Conservation (phyloP, 2,113 vertebrate genomes). For the Mirounga angustirostris region DNA sequence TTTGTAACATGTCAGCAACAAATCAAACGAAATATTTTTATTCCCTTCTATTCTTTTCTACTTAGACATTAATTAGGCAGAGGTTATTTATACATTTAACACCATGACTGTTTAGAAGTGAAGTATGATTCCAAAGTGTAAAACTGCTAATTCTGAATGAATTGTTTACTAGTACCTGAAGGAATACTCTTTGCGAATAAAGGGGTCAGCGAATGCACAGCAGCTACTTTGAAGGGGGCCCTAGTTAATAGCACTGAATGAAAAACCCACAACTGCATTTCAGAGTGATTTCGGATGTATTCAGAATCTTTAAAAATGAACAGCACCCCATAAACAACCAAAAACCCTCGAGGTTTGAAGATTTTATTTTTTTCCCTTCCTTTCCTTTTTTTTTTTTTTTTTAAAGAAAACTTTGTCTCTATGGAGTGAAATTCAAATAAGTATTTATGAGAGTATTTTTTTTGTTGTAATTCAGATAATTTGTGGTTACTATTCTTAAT, state of each 20-base stretch:
- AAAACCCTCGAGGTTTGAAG: neutral
- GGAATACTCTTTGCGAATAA: conserved; percentile 17
- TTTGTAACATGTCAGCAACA: neutral
- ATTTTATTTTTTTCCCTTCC: neutral
- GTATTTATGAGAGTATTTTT: neutral
- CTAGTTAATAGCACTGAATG: neutral
- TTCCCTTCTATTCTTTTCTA: conserved; percentile 45
- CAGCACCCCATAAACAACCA: neutral
- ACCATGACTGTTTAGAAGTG: conserved; percentile 30
- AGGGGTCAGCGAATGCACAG: neutral
- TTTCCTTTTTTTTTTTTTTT: neutral
- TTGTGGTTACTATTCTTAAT: conserved; percentile 13
- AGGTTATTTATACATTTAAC: conserved; percentile 57
- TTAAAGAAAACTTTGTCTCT: neutral
- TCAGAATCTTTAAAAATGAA: conserved; percentile 2
- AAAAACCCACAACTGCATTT: neutral
- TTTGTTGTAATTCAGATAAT: conserved; percentile 15
- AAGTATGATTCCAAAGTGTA: conserved; percentile 23
- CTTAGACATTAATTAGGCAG: conserved; percentile 35
- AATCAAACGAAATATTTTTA: conserved; percentile 4
- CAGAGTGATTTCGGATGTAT: neutral
- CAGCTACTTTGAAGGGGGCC: neutral
- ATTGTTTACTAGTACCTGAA: conserved; percentile 19
- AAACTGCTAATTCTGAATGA: conserved; percentile 56
- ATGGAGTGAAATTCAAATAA: conserved; percentile 15